A percentile compares a stretch with the other conserved stretches of the same genome.
Evolutionary conservation across 2,113 vertebrate genomes (phyloP).

Genomic region (Mesembrinibis cayennensis): DNA sequence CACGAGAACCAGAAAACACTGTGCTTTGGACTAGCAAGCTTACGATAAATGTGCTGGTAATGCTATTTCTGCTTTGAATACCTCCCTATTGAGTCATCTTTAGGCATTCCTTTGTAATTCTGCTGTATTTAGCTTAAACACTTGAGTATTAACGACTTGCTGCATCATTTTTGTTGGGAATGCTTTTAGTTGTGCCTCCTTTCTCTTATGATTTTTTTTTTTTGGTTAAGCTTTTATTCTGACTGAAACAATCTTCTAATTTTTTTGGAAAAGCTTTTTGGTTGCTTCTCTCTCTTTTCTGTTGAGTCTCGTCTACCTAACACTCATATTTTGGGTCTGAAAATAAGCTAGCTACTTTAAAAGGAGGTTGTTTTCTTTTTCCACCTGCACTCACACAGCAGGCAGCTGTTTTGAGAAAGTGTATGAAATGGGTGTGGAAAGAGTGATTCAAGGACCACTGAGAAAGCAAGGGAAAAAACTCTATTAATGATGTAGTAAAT

Average conservation of each 20-base stretch:
- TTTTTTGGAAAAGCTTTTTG: background rate
- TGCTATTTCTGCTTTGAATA: background rate
- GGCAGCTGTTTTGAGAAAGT: background rate
- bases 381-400: background rate
- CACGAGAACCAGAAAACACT: background rate
- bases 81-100: constrained; percentile 8
- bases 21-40: background rate
- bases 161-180: background rate
- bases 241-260: background rate
- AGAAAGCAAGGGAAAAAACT: background rate
- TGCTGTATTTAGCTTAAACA: background rate
- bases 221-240: background rate
- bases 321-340: background rate
- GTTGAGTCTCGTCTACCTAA: background rate
- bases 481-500: background rate
- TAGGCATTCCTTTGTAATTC: constrained; percentile 1
- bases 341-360: background rate
- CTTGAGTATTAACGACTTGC: background rate
- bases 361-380: background rate
- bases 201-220: background rate
- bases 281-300: background rate
- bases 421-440: background rate
- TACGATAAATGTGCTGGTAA: background rate
- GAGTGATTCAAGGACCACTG: background rate
- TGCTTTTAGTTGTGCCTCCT: background rate